Percentiles rank a stretch among this genome's conserved stretches.
Evolutionary conservation across 1,140 invertebrate genomes (phyloP).

Genomic region (Pogonus chalceus): DNA sequence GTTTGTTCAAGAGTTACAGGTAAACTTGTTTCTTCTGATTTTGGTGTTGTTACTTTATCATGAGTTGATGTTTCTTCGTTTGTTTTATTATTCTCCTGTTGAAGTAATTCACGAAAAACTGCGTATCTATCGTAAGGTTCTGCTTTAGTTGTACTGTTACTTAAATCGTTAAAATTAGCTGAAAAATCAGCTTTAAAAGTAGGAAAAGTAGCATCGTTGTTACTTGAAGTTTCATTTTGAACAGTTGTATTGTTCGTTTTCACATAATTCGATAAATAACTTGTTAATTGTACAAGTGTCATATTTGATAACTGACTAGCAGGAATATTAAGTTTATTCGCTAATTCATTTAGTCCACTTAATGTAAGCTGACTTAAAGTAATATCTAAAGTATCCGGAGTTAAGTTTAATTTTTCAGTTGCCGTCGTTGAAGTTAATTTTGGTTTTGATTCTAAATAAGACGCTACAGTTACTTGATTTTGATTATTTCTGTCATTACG

Average conservation of each 20-base stretch:
- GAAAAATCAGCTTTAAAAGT: slow-evolving; percentile 49
- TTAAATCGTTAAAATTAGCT: slow-evolving; percentile 52
- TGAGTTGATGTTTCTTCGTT: slow-evolving; percentile 36
- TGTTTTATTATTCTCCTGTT: slow-evolving; percentile 48
- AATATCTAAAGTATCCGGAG: slow-evolving; percentile 50
- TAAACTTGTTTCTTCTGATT: slow-evolving; percentile 32
- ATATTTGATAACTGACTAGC: slow-evolving; percentile 67
- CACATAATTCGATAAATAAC: slow-evolving; percentile 58
- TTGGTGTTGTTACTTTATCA: slow-evolving; percentile 18
- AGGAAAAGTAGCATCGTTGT: slow-evolving; percentile 20
- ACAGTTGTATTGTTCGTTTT: slow-evolving; percentile 37
- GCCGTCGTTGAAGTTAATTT: slow-evolving; percentile 17
- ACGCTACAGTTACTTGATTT: slow-evolving; percentile 23
- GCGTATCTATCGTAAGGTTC: slow-evolving; percentile 65
- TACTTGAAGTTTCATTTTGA: slow-evolving; percentile 23
- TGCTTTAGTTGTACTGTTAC: slow-evolving; percentile 25
- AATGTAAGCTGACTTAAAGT: slow-evolving; percentile 72
- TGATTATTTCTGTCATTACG: slow-evolving; percentile 11
- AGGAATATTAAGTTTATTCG: slow-evolving; percentile 61
- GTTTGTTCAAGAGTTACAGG: slow-evolving; percentile 37
- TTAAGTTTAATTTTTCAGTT: slow-evolving; percentile 29
- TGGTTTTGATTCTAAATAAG: slow-evolving; percentile 21
- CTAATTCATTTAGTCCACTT: slow-evolving; percentile 67
- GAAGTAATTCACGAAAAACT: slow-evolving; percentile 71
- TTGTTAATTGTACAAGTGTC: slow-evolving; percentile 73